Evolutionary conservation across 1,140 invertebrate genomes (phyloP), one percentile per base, ranked within the genome.

Genomic region (Drosophila baimaii): DNA sequence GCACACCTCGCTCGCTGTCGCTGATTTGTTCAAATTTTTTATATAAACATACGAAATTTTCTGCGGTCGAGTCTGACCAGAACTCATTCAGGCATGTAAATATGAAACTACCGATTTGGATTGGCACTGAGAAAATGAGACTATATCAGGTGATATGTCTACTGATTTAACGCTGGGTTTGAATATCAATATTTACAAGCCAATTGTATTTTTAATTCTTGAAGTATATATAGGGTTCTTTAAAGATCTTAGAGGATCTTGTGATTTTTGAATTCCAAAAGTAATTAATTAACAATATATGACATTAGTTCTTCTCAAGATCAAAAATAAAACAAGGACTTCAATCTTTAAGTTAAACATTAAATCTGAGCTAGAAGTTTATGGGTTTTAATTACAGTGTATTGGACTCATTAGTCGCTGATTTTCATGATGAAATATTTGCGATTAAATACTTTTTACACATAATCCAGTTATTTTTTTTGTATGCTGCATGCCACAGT

Each of bases 11-110:
- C 27, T 27, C 25, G 47, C 43, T 31, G 52, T 27, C 52, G 76
- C 59, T 88, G 76, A 79, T 86, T 79, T 83, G 59, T 47, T 43
- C 49, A 77, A 88, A 89, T 89, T 86, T 62, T 46, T 65, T 73
- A 41, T 57, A 77, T 51, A 86, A 86, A 86, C 77, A 81, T 15
- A 52, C 35, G 27, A 52, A 47, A 56, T 46, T 69, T 70, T 43
- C 43, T 43, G 47, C n/a, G 70, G 58, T 39, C 31, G n/a, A 23
- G 17, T 43, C 56, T 15, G 33, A 19, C 33, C 33, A 33, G 33
- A 72, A 49, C n/a, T 29, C 52, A 72, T 33, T 58, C 43, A 46
- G 19, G 27, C 47, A 54, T 61, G 68, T 47, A 57, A 61, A 70
- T 70, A 71, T 46, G 31, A 12, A 70, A 12, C 47, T 23, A 17